Evolutionary conservation across 2,888 invertebrate genomes (phyloP).

Genomic region (Heliconius ethilla): DNA sequence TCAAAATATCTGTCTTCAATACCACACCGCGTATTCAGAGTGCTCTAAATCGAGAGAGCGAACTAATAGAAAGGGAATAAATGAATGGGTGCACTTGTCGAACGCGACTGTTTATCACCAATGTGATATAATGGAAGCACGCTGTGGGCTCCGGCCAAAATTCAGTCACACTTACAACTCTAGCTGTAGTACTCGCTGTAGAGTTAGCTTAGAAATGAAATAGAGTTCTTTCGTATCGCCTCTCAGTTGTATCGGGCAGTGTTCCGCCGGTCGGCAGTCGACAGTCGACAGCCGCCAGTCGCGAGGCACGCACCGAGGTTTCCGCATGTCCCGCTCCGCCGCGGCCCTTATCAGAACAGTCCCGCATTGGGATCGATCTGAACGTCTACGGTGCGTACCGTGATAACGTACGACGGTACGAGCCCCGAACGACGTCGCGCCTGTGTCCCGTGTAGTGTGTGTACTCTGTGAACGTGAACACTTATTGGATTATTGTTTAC

Average conservation of each 20-base stretch:
- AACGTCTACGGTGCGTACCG: constrained; percentile 58
- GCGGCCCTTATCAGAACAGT: constrained; percentile 69
- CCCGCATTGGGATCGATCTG: constrained; percentile 76
- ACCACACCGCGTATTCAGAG: constrained; percentile 35
- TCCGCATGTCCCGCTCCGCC: constrained; percentile 52
- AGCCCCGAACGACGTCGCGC: constrained; percentile 66
- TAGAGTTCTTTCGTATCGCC: constrained; percentile 42
- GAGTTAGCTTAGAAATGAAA: constrained; percentile 22
- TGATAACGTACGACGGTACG: constrained; percentile 57
- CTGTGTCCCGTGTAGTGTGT: constrained; percentile 59
- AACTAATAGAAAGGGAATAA: constrained; percentile 49
- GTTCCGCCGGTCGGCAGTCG: constrained; percentile 27
- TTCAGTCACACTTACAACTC: constrained; percentile 16
- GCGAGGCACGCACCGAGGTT: constrained; percentile 69
- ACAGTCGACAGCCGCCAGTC: constrained; percentile 54
- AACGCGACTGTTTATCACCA: constrained; percentile 54
- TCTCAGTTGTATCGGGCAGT: constrained; percentile 34
- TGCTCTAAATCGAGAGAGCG: constrained; percentile 50
- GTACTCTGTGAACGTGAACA: constrained; percentile 55
- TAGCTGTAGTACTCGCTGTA: constrained; percentile 33
- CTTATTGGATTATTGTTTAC: constrained; percentile 50
- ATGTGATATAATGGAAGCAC: constrained; percentile 38
- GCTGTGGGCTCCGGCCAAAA: constrained; percentile 34
- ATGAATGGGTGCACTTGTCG: constrained; percentile 71
- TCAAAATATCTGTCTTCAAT: constrained; percentile 38